Evolutionary conservation across 2,888 invertebrate genomes (phyloP).

Genomic region (Drosophila kuntzei): DNA sequence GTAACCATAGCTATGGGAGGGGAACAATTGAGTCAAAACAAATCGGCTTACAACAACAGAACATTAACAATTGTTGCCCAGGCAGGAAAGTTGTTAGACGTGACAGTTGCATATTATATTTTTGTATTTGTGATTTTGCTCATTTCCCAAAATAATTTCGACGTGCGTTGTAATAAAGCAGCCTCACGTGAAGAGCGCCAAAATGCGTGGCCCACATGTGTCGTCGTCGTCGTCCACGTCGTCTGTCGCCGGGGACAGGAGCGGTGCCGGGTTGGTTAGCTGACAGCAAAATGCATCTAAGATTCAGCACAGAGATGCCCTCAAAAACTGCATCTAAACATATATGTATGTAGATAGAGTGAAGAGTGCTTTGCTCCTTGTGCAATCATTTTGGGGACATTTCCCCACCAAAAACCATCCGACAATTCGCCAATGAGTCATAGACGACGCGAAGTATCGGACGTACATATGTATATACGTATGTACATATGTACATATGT

Average conservation of each 20-base stretch:
- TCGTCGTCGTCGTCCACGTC: conserved; percentile 21
- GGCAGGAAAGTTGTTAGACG: conserved; percentile 28
- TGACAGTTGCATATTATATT: conserved; percentile 32
- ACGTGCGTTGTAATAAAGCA: conserved; percentile 27
- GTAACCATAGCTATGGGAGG: conserved; percentile 68
- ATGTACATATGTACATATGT: not conserved
- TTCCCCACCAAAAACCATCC: conserved; percentile 39
- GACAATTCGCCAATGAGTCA: conserved; percentile 54
- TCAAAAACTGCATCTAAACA: conserved; percentile 18
- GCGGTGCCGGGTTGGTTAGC: conserved; percentile 20
- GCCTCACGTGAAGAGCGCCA: conserved; percentile 44
- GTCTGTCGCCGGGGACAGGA: conserved; percentile 22
- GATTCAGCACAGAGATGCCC: conserved; percentile 31
- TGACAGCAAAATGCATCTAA: conserved; percentile 17
- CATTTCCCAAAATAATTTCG: conserved; percentile 83
- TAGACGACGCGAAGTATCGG: conserved; percentile 21
- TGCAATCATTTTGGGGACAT: conserved; percentile 51
- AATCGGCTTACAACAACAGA: conserved; percentile 26
- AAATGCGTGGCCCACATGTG: conserved; percentile 62
- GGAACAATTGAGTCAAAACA: conserved; percentile 60
- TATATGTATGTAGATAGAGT: conserved; percentile 1
- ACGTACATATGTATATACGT: not conserved
- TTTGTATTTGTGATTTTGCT: conserved; percentile 74
- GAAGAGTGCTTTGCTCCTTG: conserved; percentile 40
- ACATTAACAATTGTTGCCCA: conserved; percentile 13